Evolutionary conservation across 2,888 invertebrate genomes (phyloP).

Genomic region (Drosophila meridionalis): DNA sequence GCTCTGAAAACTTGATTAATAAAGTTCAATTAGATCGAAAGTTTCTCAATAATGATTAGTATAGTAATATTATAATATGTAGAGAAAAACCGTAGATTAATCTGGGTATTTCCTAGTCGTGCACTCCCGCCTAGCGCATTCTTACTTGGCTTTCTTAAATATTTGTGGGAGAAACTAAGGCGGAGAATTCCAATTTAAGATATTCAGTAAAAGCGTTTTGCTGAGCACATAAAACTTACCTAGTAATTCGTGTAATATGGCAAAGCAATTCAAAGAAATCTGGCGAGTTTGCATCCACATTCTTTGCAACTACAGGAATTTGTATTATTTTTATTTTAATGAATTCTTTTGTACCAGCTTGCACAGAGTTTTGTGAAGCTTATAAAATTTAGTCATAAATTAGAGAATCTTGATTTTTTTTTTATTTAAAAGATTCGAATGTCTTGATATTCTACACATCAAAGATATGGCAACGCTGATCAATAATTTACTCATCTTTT

Average conservation of each 20-base stretch:
- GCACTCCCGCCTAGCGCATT: neutral
- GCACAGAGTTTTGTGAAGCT: neutral
- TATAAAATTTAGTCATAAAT: too few relatives aligned
- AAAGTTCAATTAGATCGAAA: too few relatives aligned
- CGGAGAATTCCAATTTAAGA: neutral
- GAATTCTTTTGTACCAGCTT: neutral
- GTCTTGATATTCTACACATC: neutral
- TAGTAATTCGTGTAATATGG: neutral
- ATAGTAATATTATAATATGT: too few relatives aligned
- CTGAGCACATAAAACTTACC: neutral
- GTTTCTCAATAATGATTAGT: too few relatives aligned
- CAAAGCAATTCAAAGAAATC: neutral
- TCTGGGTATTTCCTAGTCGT: neutral
- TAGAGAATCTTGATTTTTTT: too few relatives aligned
- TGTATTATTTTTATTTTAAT: neutral
- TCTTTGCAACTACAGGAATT: neutral
- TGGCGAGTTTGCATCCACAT: neutral
- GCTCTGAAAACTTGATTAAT: too few relatives aligned
- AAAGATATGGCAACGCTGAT: neutral
- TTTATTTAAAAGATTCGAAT: neutral
- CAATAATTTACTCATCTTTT: neutral
- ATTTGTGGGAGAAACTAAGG: neutral
- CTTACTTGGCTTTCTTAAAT: neutral
- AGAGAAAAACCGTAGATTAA: too few relatives aligned
- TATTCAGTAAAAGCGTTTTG: neutral